Evolutionary conservation across 2,888 invertebrate species (phyloP), one percentile per base, ranked within the genome.

Genomic region (Eristalinus sepulchralis): DNA sequence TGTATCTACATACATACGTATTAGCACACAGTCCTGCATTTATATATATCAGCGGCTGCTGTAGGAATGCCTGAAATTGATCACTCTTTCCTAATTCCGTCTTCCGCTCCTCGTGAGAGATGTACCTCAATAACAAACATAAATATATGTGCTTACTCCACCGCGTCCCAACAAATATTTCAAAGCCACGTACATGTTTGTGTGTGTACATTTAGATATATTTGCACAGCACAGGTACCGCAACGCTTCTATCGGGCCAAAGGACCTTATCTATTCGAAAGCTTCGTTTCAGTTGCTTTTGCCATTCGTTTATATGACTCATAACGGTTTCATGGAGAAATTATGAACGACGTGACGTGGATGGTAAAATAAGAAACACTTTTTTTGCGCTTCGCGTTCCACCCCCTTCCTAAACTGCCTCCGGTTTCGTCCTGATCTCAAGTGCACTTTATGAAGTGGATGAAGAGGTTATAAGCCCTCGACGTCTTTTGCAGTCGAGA

Each of bases 361-460:
- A 83, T 83, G 83, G 70, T 8, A 79, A 86, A 80, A 60, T 64
- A 76, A 80, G 68, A 82, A 60, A 10, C 13, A 22, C 59, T 20
- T 62, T 70, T 22, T 67, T 36, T 33, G 27, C 67, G 24, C 63
- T 8, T 31, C 59, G 47, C 67, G 11, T 77, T 68, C 39, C 13
- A 33, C 55, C 75, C 53, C 39, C 72, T 17, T 39, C 64, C 66
- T 67, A 60, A 53, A 39, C 36, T 17, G 33, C 70, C 70, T 24
- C 62, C 34, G n/a, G 70, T 63, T 73, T 75, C 39, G 24, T 31
- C 73, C 83, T 75, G 83, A 75, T 83, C 33, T 83, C 66, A 86
- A 86, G 86, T 86, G 86, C 86, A 86, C 86, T 86, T 82, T 71
- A 86, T 86, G 86, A 86, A 86, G 86, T 86, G 83, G 86, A 86